A percentile compares a stretch with the other conserved stretches of the same genome.
These are phyloP conservation scores for Loxodonta africana DNA, from an alignment of 2,113 vertebrate species.

Conservation along the genomic window DNA sequence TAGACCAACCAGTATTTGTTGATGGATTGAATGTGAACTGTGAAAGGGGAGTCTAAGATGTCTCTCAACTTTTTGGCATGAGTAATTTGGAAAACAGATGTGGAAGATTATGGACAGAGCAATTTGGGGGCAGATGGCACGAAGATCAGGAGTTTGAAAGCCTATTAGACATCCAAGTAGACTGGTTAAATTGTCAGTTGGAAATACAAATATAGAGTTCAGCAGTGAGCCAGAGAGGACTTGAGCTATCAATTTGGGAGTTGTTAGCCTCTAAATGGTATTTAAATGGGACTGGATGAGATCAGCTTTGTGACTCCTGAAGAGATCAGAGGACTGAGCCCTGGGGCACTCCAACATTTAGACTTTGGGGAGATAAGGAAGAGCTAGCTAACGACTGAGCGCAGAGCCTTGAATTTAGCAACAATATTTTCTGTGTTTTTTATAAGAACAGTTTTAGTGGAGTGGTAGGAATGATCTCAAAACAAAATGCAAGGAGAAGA, in stretches of 20 bases:
- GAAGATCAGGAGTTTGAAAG: slow-evolving; percentile 27
- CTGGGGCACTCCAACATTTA: neutral
- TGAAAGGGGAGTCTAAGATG: neutral
- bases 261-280: neutral
- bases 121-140: neutral
- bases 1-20: neutral
- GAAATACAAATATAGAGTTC: neutral
- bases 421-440: neutral
- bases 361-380: neutral
- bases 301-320: neutral
- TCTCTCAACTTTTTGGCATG: neutral
- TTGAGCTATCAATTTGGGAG: neutral
- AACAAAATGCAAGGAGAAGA: slow-evolving; percentile 16
- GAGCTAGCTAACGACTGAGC: slow-evolving; percentile 10
- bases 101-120: neutral
- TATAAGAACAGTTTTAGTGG: neutral
- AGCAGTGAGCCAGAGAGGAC: neutral
- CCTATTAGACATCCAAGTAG: neutral
- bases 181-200: neutral
- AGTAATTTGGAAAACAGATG: neutral
- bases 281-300: neutral
- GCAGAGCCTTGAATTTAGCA: slow-evolving; percentile 23
- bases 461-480: neutral
- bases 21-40: neutral
- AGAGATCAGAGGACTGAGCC: neutral